Evolutionary conservation across 92 coral and sea anemone genomes (phyloP), one percentile per base, ranked within the genome.

Genomic region (Parazoanthus darwini): DNA sequence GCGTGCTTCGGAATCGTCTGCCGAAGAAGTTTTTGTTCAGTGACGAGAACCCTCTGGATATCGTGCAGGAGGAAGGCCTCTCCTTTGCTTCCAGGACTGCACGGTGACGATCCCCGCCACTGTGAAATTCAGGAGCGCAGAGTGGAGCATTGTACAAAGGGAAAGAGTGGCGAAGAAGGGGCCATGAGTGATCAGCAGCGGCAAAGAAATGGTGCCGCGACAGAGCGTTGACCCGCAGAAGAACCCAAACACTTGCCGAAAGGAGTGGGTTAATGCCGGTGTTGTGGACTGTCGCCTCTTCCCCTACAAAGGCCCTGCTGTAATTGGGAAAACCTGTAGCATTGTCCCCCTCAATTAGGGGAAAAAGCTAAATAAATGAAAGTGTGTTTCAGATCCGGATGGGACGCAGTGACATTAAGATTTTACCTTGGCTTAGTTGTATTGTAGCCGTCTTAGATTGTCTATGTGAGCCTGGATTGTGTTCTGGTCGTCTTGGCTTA

Each of bases 1-100:
- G 78, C 37, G 29, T 74, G 78, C 78, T 48, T 74, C 78, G 39
- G 44, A 74, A 74, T 11, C 78, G 43, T 74, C 46, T 36, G 18
- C 46, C 18, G 35, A 72, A 72, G 78, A 74, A 74, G 23, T 48
- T 74, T 23, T 13, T 36, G 44, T 74, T 74, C 78, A 36, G 22
- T 74, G 46, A 74, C 37, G 78, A 26, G 14, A 37, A 26, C 42
- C 4, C 43, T 36, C 46, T 35, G 48, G 78, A 36, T 44, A 36
- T 20, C 78, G 18, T 74, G 22, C 10, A 42, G 37, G 76, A 13
- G 76, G 76, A 71, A 71, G 76, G 4, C 37, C 35, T 71, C 3
- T 71, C 76, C 36, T 39, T 39, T 39, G 42, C 42, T 39, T 39
- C 42, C 42, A 39, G 42, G 42, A 39, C 33, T 29, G 33, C 33